Evolutionary conservation across 2,113 vertebrate species (phyloP), one percentile per base, ranked within the genome.

Genomic region (Seriola rivoliana): DNA sequence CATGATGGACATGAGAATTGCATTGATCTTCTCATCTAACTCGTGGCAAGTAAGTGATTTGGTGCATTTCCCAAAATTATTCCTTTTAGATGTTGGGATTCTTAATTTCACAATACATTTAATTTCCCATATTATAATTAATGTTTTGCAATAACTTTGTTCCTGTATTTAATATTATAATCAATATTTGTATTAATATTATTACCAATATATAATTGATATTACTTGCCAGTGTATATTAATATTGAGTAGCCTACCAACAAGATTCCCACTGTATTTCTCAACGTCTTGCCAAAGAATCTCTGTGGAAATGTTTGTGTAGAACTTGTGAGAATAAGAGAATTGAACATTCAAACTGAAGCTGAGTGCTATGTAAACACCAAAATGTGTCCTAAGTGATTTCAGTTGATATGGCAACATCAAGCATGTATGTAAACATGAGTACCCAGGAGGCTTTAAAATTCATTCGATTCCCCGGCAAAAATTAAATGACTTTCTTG

Each of bases 401-500:
- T 85, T 73, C 52, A 70, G 11, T 64, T 66, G 40, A 79, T 85
- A 57, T 60, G 60, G 52, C 50, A 73, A 70, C 72, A 78, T 67
- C 68, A 65, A 74, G 46, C 48, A 23, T 42, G n/a, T 80, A 73
- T 17, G 54, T 59, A 85, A 91, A 88, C 64, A 84, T 46, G 8
- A 66, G 62, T 68, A 83, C 78, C 68, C 74, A 34, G n/a, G 50
- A 82, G 70, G 57, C 62, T 85, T 89, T 69, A 9, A 81, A 46
- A 80, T 85, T 2, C 55, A 86, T 84, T 81, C 4, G 42, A 76
- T 85, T 79, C 57, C 62, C 38, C 7, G 72, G 58, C 21, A 83
- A 86, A 80, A 16, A 73, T 79, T 81, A 80, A 70, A 90, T 81
- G 74, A 72, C 75, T 70, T 70, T 16, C 65, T 62, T 78, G 16